These are phyloP conservation scores for Rallus crepitans DNA, from an alignment of 2,797 vertebrate genomes.

Conservation along the genomic window DNA sequence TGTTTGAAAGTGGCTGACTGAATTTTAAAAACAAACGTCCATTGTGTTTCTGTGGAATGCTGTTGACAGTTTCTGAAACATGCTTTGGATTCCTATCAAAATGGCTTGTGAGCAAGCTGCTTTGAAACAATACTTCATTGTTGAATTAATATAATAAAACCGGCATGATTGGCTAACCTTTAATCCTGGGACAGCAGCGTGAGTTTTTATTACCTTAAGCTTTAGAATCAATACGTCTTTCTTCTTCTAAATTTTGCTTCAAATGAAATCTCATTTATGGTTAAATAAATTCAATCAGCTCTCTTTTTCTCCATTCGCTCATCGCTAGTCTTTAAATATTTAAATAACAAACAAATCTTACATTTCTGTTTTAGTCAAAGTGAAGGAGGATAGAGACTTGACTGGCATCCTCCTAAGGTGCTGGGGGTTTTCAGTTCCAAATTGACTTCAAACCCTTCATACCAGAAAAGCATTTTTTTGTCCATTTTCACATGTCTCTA, in stretches of 20 bases:
- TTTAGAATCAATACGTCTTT: constrained; percentile 39
- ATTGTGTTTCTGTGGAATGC: constrained; percentile 82
- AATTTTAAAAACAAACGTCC: constrained; percentile 72
- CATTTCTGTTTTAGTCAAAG: not conserved
- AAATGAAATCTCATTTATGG: constrained; percentile 27
- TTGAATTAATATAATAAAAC: constrained; percentile 76
- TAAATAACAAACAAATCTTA: not conserved
- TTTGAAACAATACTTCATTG: constrained; percentile 82
- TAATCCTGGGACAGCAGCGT: constrained; percentile 66
- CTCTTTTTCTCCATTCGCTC: not conserved
- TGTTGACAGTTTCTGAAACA: constrained; percentile 82
- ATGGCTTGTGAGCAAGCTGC: constrained; percentile 78
- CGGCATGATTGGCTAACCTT: constrained; percentile 80
- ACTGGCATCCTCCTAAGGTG: not conserved
- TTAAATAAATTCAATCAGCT: constrained; percentile 24
- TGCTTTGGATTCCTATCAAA: constrained; percentile 83
- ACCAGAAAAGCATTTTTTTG: not conserved
- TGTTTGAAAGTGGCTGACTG: constrained; percentile 62
- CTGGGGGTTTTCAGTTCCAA: not conserved
- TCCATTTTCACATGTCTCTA: not conserved
- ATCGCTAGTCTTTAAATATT: not conserved
- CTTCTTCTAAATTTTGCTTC: constrained; percentile 26
- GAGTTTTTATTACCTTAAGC: constrained; percentile 66
- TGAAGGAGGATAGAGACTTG: not conserved
- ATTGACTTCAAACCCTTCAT: not conserved